phyloP scores from a whole-genome alignment of 2,113 vertebrate species.

The Otolemur garnettii region DNA sequence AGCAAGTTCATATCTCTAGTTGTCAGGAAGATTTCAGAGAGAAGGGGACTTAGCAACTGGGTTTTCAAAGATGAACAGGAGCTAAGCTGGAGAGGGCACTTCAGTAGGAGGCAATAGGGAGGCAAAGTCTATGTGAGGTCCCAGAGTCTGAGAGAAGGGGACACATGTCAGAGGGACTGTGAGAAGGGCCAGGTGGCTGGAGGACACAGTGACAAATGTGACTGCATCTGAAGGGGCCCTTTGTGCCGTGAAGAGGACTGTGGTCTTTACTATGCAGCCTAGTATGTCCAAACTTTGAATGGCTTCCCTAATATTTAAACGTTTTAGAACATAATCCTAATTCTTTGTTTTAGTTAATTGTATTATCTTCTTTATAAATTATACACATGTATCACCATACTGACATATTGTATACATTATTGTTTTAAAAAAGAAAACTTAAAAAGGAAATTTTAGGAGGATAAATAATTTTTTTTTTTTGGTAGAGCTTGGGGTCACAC shows the following conservation, averaged over 20 bases:
- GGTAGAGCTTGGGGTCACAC: background rate
- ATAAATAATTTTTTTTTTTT: background rate
- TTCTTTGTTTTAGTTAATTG: background rate
- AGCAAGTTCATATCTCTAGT: conserved; percentile 9
- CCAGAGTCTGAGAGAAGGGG: background rate
- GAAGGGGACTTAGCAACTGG: background rate
- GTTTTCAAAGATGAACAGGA: background rate
- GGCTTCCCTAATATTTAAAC: conserved; percentile 6
- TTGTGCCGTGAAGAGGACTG: background rate
- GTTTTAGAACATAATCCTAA: background rate
- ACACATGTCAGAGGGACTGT: too few species aligned
- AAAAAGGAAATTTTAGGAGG: too few species aligned
- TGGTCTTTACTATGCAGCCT: background rate
- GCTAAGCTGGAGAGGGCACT: background rate
- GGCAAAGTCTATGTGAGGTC: fast-evolving
- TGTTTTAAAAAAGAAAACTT: background rate
- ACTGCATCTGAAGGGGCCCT: background rate
- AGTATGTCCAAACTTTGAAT: background rate
- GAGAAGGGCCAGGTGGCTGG: background rate
- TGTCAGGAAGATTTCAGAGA: background rate
- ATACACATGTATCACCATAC: background rate
- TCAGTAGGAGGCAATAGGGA: background rate
- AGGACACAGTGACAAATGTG: background rate
- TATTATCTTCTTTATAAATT: background rate
- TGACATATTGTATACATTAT: background rate